These are phyloP conservation scores for Zaprionus capensis DNA, from an alignment of 1,140 invertebrate species.

Conservation along the genomic window DNA sequence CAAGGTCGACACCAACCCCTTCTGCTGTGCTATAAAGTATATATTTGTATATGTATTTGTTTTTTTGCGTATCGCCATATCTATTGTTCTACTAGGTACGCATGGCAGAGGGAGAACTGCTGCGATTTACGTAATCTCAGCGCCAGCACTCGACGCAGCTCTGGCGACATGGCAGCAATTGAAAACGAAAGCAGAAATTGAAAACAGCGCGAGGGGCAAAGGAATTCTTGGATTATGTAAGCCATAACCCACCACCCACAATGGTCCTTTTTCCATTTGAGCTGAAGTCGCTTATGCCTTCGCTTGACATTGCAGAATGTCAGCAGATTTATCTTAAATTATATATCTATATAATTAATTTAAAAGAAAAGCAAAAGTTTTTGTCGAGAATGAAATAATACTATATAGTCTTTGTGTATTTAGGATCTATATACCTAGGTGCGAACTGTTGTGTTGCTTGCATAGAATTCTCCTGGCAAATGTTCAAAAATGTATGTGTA, in stretches of 20 bases:
- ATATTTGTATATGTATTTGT: slow-evolving; percentile 24
- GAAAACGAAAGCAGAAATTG: slow-evolving; percentile 62
- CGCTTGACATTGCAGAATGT: slow-evolving; percentile 53
- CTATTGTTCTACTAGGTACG: slow-evolving; percentile 31
- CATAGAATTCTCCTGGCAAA: slow-evolving; percentile 74
- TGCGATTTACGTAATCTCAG: slow-evolving; percentile 70
- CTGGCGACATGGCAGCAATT: slow-evolving; percentile 43
- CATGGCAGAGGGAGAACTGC: slow-evolving; percentile 3
- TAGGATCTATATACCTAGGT: slow-evolving; percentile 39
- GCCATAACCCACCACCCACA: background rate
- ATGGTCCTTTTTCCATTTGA: slow-evolving; percentile 6
- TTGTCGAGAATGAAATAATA: slow-evolving; percentile 26
- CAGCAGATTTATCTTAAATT: slow-evolving; percentile 14
- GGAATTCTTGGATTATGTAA: slow-evolving; percentile 37
- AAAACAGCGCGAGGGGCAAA: slow-evolving; percentile 27
- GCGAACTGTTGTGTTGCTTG: slow-evolving; percentile 40
- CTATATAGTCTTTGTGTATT: slow-evolving; percentile 29
- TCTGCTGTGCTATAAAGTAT: slow-evolving; percentile 13
- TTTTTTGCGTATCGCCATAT: slow-evolving; percentile 28
- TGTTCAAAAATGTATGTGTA: slow-evolving; percentile 69
- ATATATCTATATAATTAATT: slow-evolving; percentile 23
- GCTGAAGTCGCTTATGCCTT: slow-evolving; percentile 1
- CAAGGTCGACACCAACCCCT: slow-evolving; percentile 46
- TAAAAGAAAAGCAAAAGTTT: slow-evolving; percentile 43
- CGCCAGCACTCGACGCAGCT: slow-evolving; percentile 58